Evolutionary conservation across 2,888 invertebrate genomes (phyloP).

Genomic region (Macroteleia sp.): DNA sequence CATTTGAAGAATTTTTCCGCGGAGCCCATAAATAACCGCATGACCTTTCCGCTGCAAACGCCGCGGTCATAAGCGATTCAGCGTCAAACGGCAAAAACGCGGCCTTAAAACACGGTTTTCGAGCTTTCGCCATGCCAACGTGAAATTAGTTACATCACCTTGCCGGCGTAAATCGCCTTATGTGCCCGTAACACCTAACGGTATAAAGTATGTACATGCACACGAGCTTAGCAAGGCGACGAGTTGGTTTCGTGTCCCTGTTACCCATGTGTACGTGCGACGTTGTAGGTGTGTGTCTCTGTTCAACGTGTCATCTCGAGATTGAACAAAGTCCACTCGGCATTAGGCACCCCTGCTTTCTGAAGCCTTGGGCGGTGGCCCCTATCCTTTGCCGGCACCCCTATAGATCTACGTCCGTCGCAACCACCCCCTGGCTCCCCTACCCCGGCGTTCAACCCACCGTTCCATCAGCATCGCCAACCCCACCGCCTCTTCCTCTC

Average conservation of each 20-base stretch:
- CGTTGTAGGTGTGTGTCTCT: slow-evolving; percentile 52
- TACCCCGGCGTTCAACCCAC: slow-evolving; percentile 14
- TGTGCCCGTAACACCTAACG: slow-evolving; percentile 51
- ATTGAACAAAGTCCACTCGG: slow-evolving; percentile 78
- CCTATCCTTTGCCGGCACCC: slow-evolving; percentile 80
- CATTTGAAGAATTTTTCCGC: slow-evolving; percentile 30
- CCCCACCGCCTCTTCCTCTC: slow-evolving; percentile 28
- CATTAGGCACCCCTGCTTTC: slow-evolving; percentile 78
- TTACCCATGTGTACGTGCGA: not conserved
- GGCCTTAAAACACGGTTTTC: slow-evolving; percentile 22
- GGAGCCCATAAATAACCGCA: slow-evolving; percentile 30
- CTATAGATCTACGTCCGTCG: slow-evolving; percentile 77
- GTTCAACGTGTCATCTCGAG: slow-evolving; percentile 65
- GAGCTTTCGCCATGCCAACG: slow-evolving; percentile 29
- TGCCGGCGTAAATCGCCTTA: slow-evolving; percentile 45
- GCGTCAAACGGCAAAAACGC: slow-evolving; percentile 22
- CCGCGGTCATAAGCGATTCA: slow-evolving; percentile 16
- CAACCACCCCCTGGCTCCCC: slow-evolving; percentile 40
- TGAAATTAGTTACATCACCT: slow-evolving; percentile 52
- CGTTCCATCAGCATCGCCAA: slow-evolving; percentile 45
- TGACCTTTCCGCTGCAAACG: slow-evolving; percentile 8
- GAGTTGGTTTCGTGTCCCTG: no score
- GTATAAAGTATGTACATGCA: slow-evolving; percentile 41
- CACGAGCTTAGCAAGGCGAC: slow-evolving; percentile 11
- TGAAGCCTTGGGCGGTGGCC: slow-evolving; percentile 79